phyloP scores from a whole-genome alignment of 2,113 vertebrate genomes.

The Scophthalmus maximus region DNA sequence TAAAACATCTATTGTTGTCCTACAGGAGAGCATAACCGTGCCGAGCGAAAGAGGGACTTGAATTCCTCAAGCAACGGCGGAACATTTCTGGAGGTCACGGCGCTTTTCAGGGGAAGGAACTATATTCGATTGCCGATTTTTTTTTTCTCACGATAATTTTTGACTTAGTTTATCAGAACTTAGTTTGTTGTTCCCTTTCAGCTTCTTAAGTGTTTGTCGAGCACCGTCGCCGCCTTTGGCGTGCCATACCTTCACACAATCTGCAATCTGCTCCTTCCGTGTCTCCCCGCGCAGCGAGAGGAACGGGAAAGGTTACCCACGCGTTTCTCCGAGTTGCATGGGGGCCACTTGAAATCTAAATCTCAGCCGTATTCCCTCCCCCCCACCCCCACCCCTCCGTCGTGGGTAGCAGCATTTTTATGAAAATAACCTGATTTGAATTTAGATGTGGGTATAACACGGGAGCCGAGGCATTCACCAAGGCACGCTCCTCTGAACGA shows the following conservation, averaged over 20 bases:
- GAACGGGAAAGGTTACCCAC: constrained; percentile 62
- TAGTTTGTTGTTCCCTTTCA: constrained; percentile 17
- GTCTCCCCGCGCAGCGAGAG: constrained; percentile 9
- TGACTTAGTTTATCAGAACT: constrained; percentile 7
- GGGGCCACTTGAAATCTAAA: constrained; percentile 75
- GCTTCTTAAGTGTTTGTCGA: constrained; percentile 17
- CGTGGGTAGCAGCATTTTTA: constrained; percentile 68
- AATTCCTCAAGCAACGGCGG: constrained; percentile 30
- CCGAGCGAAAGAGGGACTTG: constrained; percentile 16
- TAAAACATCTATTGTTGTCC: constrained; percentile 36
- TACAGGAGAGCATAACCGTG: constrained; percentile 25
- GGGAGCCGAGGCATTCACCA: constrained; percentile 44
- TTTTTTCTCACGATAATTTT: not conserved
- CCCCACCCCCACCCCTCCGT: not conserved
- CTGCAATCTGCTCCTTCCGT: constrained; percentile 26
- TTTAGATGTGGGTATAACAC: constrained; percentile 59
- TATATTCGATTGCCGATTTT: constrained; percentile 4
- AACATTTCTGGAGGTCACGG: constrained; percentile 49
- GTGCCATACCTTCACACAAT: constrained; percentile 24
- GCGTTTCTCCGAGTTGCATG: constrained; percentile 56
- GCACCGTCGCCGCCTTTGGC: constrained; percentile 18
- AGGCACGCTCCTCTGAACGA: constrained; percentile 40
- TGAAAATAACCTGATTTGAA: constrained; percentile 76
- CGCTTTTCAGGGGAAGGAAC: constrained; percentile 16
- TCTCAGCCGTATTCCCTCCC: constrained; percentile 51